Conservation (phyloP, 53 echinoderm and acorn worm species). For the Echinometra lucunter region DNA sequence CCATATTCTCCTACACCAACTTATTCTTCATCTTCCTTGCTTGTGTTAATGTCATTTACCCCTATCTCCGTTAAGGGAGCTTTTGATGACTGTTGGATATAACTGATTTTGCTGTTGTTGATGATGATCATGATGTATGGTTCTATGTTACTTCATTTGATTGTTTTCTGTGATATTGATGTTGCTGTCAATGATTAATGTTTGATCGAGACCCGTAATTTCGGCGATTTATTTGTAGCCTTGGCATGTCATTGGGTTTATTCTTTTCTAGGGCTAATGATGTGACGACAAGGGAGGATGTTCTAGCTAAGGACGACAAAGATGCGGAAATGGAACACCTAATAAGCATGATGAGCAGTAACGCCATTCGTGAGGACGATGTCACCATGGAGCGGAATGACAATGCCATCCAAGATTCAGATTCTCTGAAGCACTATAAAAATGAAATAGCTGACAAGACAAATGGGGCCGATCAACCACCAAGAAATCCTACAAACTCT, state of each 20-base stretch:
- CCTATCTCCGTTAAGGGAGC: too few relatives aligned
- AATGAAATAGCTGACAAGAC: neutral
- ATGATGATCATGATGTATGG: too few relatives aligned
- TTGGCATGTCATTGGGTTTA: neutral
- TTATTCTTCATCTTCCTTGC: too few relatives aligned
- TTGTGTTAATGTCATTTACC: too few relatives aligned
- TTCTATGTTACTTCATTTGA: too few relatives aligned
- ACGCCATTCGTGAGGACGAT: neutral
- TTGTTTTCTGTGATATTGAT: too few relatives aligned
- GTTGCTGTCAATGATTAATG: too few relatives aligned
- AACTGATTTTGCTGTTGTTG: too few relatives aligned
- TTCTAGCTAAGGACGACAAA: constrained; percentile 19
- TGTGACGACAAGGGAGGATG: constrained; percentile 12
- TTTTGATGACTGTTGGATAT: too few relatives aligned
- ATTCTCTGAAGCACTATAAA: neutral
- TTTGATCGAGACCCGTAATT: too few relatives aligned
- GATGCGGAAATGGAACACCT: neutral
- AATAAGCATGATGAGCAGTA: neutral
- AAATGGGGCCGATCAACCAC: neutral
- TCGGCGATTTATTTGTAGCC: too few relatives aligned
- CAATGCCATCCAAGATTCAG: neutral
- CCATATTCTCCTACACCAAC: too few relatives aligned
- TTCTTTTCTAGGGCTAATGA: constrained; percentile 28
- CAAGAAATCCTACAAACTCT: neutral
- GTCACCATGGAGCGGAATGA: neutral